Evolutionary conservation across 2,888 invertebrate species (phyloP).

Genomic region (Phasia obesa): DNA sequence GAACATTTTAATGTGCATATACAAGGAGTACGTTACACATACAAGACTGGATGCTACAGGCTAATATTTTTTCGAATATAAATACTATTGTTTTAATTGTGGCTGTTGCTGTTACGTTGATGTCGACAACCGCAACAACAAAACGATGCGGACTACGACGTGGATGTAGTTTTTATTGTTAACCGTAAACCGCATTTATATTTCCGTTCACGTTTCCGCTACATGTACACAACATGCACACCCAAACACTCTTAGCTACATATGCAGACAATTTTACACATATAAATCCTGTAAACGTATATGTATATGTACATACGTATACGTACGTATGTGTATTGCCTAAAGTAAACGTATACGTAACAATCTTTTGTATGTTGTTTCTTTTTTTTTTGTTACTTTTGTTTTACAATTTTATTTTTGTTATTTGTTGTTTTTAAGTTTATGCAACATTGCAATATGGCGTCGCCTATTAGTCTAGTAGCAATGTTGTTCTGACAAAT

Average conservation of each 20-base stretch:
- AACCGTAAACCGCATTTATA: conserved; percentile 69
- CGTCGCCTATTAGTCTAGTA: conserved; percentile 68
- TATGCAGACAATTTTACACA: conserved; percentile 2
- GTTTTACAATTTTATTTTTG: conserved; percentile 50
- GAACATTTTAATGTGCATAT: conserved; percentile 40
- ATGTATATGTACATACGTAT: not conserved
- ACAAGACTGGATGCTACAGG: not conserved
- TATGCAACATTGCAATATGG: conserved; percentile 68
- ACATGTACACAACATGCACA: conserved; percentile 37
- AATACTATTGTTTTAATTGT: conserved; percentile 23
- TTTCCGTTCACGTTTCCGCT: conserved; percentile 68
- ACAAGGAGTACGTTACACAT: not conserved
- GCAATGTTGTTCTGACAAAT: conserved; percentile 70
- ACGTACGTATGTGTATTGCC: not conserved
- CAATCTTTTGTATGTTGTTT: conserved; percentile 29
- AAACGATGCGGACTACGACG: conserved; percentile 44
- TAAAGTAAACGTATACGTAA: conserved; percentile 11
- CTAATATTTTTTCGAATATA: conserved; percentile 7
- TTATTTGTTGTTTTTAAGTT: conserved; percentile 28
- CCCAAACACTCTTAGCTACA: conserved; percentile 2
- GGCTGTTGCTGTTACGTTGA: conserved; percentile 31
- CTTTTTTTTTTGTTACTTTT: conserved; percentile 40
- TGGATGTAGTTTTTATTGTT: conserved; percentile 70
- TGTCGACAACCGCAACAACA: conserved; percentile 31
- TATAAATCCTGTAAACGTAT: conserved; percentile 21